Percentiles rank a stretch among this genome's conserved stretches.
Conservation (phyloP, 2,113 vertebrate genomes). For the Acinonyx jubatus region DNA sequence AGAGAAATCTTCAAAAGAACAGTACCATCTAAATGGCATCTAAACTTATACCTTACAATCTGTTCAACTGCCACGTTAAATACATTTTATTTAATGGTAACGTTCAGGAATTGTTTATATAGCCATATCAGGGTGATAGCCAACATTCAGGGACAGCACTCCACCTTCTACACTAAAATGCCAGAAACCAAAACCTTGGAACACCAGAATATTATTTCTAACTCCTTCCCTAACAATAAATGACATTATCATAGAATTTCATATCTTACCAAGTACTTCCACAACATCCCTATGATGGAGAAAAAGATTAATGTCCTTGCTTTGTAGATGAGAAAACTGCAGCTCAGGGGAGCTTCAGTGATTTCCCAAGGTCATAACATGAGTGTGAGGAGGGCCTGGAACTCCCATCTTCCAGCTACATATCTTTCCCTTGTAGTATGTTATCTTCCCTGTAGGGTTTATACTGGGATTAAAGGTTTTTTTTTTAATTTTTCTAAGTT, state of each 20-base stretch:
- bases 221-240: neutral
- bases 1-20: conserved; percentile 32
- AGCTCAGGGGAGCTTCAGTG: neutral
- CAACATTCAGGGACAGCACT: neutral
- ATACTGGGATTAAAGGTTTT: neutral
- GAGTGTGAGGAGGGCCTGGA: neutral
- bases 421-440: neutral
- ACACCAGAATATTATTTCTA: conserved; percentile 27
- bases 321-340: conserved; percentile 20
- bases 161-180: neutral
- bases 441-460: neutral
- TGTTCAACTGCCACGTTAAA: neutral
- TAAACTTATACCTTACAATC: conserved; percentile 42
- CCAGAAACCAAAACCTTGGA: conserved; percentile 8
- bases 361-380: neutral
- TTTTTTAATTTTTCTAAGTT: neutral
- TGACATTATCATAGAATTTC: conserved; percentile 1
- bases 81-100: conserved; percentile 13
- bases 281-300: neutral
- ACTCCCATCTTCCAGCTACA: neutral
- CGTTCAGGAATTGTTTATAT: neutral
- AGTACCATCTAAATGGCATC: neutral
- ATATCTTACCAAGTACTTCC: conserved; percentile 24
- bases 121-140: neutral
- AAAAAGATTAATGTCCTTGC: neutral